A percentile compares a stretch with the other conserved stretches of the same genome.
These are phyloP conservation scores for Drosophila pseudotalamancana DNA, from an alignment of 2,888 invertebrate genomes.

Conservation along the genomic window DNA sequence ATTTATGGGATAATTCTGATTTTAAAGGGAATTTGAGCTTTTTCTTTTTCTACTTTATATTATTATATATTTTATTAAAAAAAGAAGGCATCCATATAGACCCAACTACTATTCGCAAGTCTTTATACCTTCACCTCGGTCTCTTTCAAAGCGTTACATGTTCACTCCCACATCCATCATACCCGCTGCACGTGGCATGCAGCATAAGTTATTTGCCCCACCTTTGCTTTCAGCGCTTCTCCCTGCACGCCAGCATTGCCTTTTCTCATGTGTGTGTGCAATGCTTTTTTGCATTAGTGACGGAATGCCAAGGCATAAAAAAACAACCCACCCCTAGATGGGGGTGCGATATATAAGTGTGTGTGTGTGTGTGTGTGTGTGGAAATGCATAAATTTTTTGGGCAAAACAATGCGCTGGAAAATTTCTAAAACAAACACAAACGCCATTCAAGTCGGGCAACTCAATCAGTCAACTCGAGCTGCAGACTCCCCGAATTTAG, in stretches of 20 bases:
- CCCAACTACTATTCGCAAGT: no score
- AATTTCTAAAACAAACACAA: constrained; percentile 75
- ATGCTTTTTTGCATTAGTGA: constrained; percentile 39
- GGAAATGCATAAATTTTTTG: constrained; percentile 52
- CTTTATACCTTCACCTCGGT: neutral
- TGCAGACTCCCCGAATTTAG: neutral
- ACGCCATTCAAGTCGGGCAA: constrained; percentile 40
- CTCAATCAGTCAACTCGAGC: constrained; percentile 41
- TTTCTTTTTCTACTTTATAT: no score
- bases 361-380: neutral
- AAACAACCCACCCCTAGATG: constrained; percentile 8
- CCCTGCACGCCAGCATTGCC: constrained; percentile 6
- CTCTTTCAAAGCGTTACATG: neutral
- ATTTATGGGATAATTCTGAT: no score
- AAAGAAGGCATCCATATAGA: no score
- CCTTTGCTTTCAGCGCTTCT: neutral
- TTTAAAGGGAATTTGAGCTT: no score
- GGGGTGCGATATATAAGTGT: neutral
- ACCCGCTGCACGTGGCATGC: constrained; percentile 4
- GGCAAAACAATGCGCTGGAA: constrained; percentile 67
- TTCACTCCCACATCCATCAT: neutral
- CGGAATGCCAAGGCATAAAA: constrained; percentile 55
- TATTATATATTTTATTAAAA: no score
- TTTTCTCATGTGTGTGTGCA: constrained; percentile 7
- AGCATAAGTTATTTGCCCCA: neutral